Conservation (phyloP, 2,797 vertebrate genomes). For the Mallotus villosus region DNA sequence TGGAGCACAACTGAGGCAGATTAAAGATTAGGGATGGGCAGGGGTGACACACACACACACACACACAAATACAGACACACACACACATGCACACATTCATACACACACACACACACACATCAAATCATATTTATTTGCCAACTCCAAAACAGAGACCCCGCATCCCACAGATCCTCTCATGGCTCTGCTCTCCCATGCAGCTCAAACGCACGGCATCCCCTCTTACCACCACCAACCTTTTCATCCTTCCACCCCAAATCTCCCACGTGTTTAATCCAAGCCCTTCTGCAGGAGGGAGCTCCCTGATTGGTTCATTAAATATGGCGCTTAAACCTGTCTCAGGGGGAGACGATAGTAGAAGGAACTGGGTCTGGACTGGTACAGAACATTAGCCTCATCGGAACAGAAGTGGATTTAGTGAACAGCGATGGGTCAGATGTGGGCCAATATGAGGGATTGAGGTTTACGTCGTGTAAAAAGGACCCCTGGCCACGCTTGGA, state of each 20-base stretch:
- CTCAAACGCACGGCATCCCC: neutral
- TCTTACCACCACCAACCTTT: no score
- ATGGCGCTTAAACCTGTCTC: no score
- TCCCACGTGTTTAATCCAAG: no score
- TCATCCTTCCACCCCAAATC: no score
- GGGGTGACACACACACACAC: neutral
- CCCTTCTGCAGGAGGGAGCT: no score
- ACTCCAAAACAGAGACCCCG: neutral
- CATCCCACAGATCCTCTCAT: neutral
- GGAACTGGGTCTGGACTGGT: no score
- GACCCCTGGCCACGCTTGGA: constrained; percentile 22
- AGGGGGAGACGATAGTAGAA: no score
- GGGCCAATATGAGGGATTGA: no score
- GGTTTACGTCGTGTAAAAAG: neutral
- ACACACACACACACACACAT: neutral
- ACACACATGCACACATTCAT: constrained; percentile 1
- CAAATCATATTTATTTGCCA: neutral
- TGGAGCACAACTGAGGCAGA: constrained; percentile 41
- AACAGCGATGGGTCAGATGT: no score
- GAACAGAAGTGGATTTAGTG: no score
- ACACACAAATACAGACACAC: neutral
- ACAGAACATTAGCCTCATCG: no score
- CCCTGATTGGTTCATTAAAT: no score
- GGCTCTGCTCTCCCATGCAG: neutral
- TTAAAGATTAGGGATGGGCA: constrained; percentile 34